Conservation (phyloP, 2,888 invertebrate genomes). For the Chymomyza fuscimana region DNA sequence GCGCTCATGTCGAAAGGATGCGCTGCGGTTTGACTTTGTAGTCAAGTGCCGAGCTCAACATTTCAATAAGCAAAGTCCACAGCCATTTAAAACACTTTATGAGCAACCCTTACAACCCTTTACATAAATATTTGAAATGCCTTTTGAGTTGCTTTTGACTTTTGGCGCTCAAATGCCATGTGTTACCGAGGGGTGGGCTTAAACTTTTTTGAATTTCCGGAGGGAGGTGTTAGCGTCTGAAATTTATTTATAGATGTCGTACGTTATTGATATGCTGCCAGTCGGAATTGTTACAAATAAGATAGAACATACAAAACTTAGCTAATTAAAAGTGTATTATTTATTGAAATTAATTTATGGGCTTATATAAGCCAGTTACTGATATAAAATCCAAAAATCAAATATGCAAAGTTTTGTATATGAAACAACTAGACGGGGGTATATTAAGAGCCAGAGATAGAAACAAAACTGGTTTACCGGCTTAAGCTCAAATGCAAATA, state of each 20-base stretch:
- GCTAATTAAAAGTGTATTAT: constrained; percentile 73
- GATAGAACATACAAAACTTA: constrained; percentile 24
- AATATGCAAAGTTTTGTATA: constrained; percentile 43
- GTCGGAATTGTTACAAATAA: background rate
- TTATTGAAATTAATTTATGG: constrained; percentile 63
- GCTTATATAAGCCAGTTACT: constrained; percentile 41
- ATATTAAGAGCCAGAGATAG: background rate
- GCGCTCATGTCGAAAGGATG: constrained; percentile 41
- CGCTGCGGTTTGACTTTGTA: constrained; percentile 65
- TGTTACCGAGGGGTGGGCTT: constrained; percentile 6
- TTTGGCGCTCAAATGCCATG: constrained; percentile 29
- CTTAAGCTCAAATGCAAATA: constrained; percentile 56
- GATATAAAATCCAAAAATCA: constrained; percentile 54
- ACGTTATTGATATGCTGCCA: background rate
- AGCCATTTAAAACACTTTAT: constrained; percentile 66
- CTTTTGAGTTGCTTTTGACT: constrained; percentile 24
- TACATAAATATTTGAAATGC: constrained; percentile 10
- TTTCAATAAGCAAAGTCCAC: constrained; percentile 52
- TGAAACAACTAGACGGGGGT: background rate
- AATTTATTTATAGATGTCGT: constrained; percentile 25
- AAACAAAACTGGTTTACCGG: constrained; percentile 21
- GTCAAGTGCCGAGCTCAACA: constrained; percentile 54
- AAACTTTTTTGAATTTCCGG: background rate
- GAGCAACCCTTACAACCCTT: constrained; percentile 47
- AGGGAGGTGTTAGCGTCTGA: background rate